Percentiles rank a stretch among this genome's conserved stretches.
phyloP scores from a whole-genome alignment of 2,113 vertebrate genomes.

The Calonectris borealis region DNA sequence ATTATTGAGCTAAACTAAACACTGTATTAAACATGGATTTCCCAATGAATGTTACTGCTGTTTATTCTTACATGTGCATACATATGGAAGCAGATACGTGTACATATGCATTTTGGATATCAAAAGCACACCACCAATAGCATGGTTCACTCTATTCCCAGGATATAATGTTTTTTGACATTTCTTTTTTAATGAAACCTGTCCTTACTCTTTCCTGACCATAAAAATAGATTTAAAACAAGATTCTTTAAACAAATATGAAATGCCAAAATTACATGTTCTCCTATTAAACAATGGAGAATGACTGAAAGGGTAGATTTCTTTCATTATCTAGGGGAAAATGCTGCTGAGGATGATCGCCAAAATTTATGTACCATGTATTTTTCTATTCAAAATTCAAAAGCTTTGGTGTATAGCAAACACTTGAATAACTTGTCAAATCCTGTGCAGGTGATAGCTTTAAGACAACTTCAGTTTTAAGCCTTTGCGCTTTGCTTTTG shows the following conservation, averaged over 20 bases:
- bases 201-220: not conserved
- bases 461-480: constrained; percentile 57
- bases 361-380: constrained; percentile 29
- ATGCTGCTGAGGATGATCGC: constrained; percentile 7
- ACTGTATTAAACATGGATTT: constrained; percentile 28
- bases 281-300: not conserved
- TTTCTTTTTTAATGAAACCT: constrained; percentile 7
- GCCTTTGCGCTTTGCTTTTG: constrained; percentile 19
- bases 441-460: constrained; percentile 20
- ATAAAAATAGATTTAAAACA: constrained; percentile 1
- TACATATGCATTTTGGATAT: not conserved
- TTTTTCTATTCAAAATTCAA: constrained; percentile 51
- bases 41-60: constrained; percentile 1
- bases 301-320: not conserved
- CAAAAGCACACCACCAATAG: not conserved
- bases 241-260: not conserved
- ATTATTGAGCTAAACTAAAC: constrained; percentile 46
- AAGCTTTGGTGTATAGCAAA: constrained; percentile 33
- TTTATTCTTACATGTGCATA: not conserved
- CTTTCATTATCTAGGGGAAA: constrained; percentile 23
- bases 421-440: constrained; percentile 11
- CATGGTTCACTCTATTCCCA: not conserved
- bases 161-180: not conserved
- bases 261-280: constrained; percentile 36
- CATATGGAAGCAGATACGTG: not conserved